Conservation (phyloP, 2,113 vertebrate genomes). For the Psittacula cyanocephala region DNA sequence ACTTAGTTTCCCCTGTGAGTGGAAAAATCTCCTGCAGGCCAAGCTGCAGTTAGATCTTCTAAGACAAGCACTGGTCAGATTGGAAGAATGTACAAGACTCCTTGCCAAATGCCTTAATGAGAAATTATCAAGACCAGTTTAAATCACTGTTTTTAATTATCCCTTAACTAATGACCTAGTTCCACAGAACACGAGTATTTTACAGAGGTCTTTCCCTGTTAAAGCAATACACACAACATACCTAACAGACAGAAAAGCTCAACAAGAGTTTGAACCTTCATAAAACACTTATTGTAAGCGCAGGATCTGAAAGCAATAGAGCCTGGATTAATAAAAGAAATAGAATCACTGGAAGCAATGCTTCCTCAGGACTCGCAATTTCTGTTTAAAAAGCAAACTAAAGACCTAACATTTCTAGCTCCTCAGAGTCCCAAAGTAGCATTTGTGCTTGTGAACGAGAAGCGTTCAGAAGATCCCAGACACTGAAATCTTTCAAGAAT, state of each 20-base stretch:
- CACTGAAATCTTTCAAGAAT: neutral
- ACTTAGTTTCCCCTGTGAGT: neutral
- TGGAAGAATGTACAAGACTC: neutral
- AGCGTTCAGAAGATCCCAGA: neutral
- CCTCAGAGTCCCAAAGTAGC: rapidly evolving
- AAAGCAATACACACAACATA: neutral
- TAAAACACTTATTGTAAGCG: rapidly evolving
- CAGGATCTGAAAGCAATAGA: neutral
- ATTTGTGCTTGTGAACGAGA: rapidly evolving
- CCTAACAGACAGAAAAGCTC: neutral
- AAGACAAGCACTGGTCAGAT: neutral
- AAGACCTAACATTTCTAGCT: neutral
- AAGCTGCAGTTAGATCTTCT: neutral
- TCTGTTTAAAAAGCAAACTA: neutral
- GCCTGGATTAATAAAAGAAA: neutral
- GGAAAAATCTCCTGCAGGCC: neutral
- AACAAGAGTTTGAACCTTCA: neutral
- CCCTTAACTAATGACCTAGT: neutral
- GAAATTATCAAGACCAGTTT: neutral
- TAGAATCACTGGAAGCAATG: neutral
- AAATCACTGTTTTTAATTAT: neutral
- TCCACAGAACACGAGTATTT: neutral
- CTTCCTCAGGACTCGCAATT: neutral
- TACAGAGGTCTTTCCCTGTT: neutral
- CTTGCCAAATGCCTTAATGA: neutral